These are phyloP conservation scores for Colletes gigas DNA, from an alignment of 1,140 invertebrate species.

Conservation along the genomic window DNA sequence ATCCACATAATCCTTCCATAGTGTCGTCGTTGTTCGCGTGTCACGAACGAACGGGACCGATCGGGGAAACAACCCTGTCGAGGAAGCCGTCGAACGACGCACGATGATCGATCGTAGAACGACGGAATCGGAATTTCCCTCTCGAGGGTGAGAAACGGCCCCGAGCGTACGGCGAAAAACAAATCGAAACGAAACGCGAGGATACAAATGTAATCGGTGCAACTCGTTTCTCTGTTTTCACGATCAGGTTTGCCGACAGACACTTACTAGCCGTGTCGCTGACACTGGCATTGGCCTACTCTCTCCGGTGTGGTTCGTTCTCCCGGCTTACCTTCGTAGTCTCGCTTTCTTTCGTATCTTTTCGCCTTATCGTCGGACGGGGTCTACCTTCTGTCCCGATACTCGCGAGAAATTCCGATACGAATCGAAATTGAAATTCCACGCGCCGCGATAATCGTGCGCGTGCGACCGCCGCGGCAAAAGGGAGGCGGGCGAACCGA, in stretches of 20 bases:
- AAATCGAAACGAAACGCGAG: slow-evolving; percentile 57
- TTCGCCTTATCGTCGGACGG: slow-evolving; percentile 37
- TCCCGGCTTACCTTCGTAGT: slow-evolving; percentile 71
- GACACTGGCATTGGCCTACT: slow-evolving; percentile 80
- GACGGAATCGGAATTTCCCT: too few species aligned
- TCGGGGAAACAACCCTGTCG: background rate
- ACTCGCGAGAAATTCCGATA: background rate
- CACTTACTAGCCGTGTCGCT: slow-evolving; percentile 74
- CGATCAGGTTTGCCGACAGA: slow-evolving; percentile 77
- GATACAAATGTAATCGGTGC: slow-evolving; percentile 68
- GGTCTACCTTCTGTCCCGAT: background rate
- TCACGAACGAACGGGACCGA: slow-evolving; percentile 30
- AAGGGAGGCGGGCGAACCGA: background rate
- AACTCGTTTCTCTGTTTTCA: slow-evolving; percentile 76
- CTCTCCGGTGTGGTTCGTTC: slow-evolving; percentile 74
- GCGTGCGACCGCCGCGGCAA: background rate
- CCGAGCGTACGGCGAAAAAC: background rate
- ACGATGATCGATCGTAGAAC: too few species aligned
- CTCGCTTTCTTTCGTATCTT: slow-evolving; percentile 75
- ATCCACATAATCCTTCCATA: slow-evolving; percentile 69
- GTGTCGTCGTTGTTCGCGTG: slow-evolving; percentile 31
- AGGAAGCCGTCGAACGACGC: too few species aligned
- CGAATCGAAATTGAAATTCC: background rate
- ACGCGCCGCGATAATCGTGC: background rate
- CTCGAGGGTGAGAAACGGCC: background rate